Evolutionary conservation across 2,113 vertebrate genomes (phyloP).

Genomic region (Thymallus thymallus): DNA sequence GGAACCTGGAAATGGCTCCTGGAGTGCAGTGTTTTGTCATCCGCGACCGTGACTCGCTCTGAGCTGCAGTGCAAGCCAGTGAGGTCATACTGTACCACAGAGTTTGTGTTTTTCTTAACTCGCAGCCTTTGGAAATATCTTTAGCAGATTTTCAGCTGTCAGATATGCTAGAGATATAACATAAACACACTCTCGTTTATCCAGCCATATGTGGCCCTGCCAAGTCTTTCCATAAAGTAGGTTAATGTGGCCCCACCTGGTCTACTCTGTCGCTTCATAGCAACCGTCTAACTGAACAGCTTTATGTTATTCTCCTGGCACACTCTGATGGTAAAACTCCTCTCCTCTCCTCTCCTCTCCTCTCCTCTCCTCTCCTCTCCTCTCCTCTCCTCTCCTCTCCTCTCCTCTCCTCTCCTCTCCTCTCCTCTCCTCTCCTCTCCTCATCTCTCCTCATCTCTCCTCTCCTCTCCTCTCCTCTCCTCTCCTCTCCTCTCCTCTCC

Average conservation of each 20-base stretch:
- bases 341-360: slow-evolving; percentile 22
- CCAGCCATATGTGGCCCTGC: slow-evolving; percentile 28
- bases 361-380: neutral
- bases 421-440: slow-evolving; percentile 17
- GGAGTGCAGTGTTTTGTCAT: slow-evolving; percentile 62
- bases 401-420: neutral
- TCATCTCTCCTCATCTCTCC: slow-evolving; percentile 20
- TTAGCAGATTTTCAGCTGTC: slow-evolving; percentile 56
- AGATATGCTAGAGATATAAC: slow-evolving; percentile 41
- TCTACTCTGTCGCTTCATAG: slow-evolving; percentile 39
- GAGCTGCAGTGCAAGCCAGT: slow-evolving; percentile 60
- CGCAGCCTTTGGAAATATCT: slow-evolving; percentile 50
- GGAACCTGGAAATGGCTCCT: slow-evolving; percentile 36
- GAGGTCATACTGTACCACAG: slow-evolving; percentile 65
- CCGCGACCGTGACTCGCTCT: slow-evolving; percentile 20
- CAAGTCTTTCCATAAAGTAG: slow-evolving; percentile 27
- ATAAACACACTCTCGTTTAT: slow-evolving; percentile 38
- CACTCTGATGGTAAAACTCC: slow-evolving; percentile 40
- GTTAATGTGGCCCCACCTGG: slow-evolving; percentile 42
- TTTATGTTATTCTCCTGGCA: slow-evolving; percentile 44
- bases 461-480: neutral
- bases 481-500: too few relatives aligned
- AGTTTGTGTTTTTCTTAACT: slow-evolving; percentile 60
- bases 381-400: too few relatives aligned
- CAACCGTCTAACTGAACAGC: slow-evolving; percentile 44